Percentiles rank a stretch among this genome's conserved stretches.
phyloP scores from a whole-genome alignment of 2,888 invertebrate species.

The Morpho deidamia region DNA sequence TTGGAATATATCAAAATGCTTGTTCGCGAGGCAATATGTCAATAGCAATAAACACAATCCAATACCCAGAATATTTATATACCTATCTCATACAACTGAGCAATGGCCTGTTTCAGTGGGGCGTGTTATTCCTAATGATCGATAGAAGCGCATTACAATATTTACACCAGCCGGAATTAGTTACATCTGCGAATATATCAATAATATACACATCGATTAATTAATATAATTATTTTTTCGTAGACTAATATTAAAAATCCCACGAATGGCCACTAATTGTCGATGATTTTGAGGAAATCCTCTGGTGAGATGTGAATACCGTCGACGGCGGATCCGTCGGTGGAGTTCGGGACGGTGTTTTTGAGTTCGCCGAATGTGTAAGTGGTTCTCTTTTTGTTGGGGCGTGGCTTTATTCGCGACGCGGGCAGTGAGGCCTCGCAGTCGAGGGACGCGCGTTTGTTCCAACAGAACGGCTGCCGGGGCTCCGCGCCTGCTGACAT shows the following conservation, averaged over 20 bases:
- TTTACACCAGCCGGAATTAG: slow-evolving; percentile 63
- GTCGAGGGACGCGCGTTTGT: slow-evolving; percentile 51
- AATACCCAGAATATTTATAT: neutral
- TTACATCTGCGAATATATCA: slow-evolving; percentile 48
- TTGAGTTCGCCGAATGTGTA: slow-evolving; percentile 73
- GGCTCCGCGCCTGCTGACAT: slow-evolving; percentile 73
- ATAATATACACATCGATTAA: slow-evolving; percentile 56
- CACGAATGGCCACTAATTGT: slow-evolving; percentile 45
- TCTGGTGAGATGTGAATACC: slow-evolving; percentile 55
- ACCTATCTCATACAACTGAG: slow-evolving; percentile 36
- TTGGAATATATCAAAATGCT: neutral
- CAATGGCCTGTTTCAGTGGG: slow-evolving; percentile 75
- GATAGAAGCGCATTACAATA: slow-evolving; percentile 74
- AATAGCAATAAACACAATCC: slow-evolving; percentile 2
- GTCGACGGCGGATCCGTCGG: slow-evolving; percentile 35
- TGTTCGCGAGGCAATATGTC: slow-evolving; percentile 5
- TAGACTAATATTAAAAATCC: slow-evolving; percentile 27
- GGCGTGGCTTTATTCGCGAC: slow-evolving; percentile 27
- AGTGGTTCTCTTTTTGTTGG: slow-evolving; percentile 38
- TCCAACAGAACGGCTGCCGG: slow-evolving; percentile 55
- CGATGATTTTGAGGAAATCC: slow-evolving; percentile 62
- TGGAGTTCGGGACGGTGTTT: slow-evolving; percentile 59
- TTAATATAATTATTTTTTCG: slow-evolving; percentile 37
- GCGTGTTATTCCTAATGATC: slow-evolving; percentile 52
- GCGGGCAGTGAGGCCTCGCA: slow-evolving; percentile 43